Conservation (phyloP, 2,888 invertebrate genomes). For the Sphinx pinastri region DNA sequence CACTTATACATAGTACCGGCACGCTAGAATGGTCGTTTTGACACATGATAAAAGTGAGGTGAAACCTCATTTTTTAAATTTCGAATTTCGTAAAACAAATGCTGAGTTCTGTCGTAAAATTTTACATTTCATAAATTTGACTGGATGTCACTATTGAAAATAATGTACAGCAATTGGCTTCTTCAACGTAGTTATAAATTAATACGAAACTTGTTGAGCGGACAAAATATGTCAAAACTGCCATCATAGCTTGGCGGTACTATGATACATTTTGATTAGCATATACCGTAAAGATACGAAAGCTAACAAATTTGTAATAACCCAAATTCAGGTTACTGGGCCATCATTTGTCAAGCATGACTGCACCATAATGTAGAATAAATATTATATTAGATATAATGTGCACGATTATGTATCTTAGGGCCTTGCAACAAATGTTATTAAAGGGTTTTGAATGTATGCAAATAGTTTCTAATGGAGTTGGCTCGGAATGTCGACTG, state of each 20-base stretch:
- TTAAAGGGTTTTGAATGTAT: conserved; percentile 17
- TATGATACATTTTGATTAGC: background rate
- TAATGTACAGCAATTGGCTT: too few species aligned
- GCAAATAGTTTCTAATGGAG: conserved; percentile 30
- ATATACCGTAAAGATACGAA: background rate
- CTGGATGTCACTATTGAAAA: too few species aligned
- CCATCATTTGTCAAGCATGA: conserved; percentile 12
- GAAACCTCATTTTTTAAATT: too few species aligned
- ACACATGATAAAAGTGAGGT: too few species aligned
- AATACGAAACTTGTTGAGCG: too few species aligned
- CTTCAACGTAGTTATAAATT: too few species aligned
- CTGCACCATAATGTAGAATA: conserved; percentile 19
- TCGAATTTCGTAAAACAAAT: too few species aligned
- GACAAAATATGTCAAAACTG: background rate
- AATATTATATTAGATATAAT: background rate
- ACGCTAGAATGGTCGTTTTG: too few species aligned
- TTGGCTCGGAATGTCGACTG: conserved; percentile 28
- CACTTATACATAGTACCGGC: background rate
- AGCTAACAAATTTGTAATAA: background rate
- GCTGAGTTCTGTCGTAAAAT: too few species aligned
- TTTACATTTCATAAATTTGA: too few species aligned
- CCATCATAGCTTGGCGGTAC: too few species aligned
- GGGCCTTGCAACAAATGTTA: conserved; percentile 4
- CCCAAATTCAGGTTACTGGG: conserved; percentile 25
- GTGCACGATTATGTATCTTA: conserved; percentile 13